Percentiles rank a stretch among this genome's conserved stretches.
Conservation (phyloP, 2,113 vertebrate species). For the Dendrocopos noguchii region DNA sequence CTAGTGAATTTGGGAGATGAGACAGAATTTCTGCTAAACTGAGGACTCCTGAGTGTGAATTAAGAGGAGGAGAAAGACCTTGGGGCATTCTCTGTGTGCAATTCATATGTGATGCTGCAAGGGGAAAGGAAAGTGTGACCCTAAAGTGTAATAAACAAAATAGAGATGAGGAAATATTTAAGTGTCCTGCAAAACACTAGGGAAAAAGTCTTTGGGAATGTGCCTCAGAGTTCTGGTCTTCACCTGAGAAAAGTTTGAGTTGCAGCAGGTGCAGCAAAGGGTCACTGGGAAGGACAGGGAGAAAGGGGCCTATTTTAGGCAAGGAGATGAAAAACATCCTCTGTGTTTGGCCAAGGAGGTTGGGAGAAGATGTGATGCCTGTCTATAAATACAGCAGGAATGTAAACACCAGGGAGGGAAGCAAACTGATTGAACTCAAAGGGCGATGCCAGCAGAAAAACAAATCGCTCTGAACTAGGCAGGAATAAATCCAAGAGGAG, state of each 20-base stretch:
- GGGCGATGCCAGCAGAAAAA: conserved; percentile 28
- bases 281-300: neutral
- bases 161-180: neutral
- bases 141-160: neutral
- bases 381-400: conserved; percentile 40
- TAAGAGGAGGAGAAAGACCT: neutral
- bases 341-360: neutral
- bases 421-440: neutral
- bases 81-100: neutral
- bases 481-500: neutral
- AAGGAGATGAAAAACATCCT: neutral
- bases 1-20: neutral
- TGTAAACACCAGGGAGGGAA: conserved; percentile 43
- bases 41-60: neutral
- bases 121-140: neutral
- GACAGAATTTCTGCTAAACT: neutral
- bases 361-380: conserved; percentile 14
- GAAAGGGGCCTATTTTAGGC: conserved; percentile 5
- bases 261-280: neutral
- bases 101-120: neutral
- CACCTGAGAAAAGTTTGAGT: neutral
- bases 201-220: neutral
- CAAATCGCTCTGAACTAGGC: neutral
- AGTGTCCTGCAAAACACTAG: accelerated
- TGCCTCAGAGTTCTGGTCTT: neutral